These are phyloP conservation scores for Notechis scutatus DNA, from an alignment of 2,113 vertebrate species.

Conservation along the genomic window DNA sequence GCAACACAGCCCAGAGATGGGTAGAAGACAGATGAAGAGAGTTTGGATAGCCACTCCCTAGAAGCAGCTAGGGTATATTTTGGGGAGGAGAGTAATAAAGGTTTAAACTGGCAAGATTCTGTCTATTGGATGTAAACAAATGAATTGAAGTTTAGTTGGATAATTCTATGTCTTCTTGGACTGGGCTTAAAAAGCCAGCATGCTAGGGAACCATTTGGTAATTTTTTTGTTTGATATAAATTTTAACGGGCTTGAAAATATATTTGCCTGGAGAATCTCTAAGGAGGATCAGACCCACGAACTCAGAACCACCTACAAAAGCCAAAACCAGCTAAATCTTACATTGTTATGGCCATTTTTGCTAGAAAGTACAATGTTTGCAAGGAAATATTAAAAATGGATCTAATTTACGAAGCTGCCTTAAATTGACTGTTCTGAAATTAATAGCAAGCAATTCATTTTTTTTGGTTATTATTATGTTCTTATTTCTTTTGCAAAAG, in stretches of 20 bases:
- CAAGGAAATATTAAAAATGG: not conserved
- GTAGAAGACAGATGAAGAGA: not conserved
- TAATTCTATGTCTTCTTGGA: not conserved
- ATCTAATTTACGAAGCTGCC: not conserved
- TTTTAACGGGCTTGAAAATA: not conserved
- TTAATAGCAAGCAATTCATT: not conserved
- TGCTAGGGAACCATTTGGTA: not conserved
- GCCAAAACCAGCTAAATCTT: not conserved
- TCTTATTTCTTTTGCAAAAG: not conserved
- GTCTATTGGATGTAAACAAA: not conserved
- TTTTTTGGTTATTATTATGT: not conserved
- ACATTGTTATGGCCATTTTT: not conserved
- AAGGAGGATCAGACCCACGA: not conserved
- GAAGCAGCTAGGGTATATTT: not conserved
- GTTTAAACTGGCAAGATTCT: not conserved
- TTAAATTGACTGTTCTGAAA: not conserved
- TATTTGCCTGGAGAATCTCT: not conserved
- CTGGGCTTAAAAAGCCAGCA: not conserved
- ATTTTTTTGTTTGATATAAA: not conserved
- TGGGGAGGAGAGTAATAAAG: not conserved
- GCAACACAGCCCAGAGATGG: not conserved
- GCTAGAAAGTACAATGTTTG: not conserved
- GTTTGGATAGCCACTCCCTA: not conserved
- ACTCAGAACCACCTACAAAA: not conserved
- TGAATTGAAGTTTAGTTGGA: not conserved